These are phyloP conservation scores for Gadus macrocephalus DNA, from an alignment of 2,113 vertebrate genomes.

Conservation along the genomic window DNA sequence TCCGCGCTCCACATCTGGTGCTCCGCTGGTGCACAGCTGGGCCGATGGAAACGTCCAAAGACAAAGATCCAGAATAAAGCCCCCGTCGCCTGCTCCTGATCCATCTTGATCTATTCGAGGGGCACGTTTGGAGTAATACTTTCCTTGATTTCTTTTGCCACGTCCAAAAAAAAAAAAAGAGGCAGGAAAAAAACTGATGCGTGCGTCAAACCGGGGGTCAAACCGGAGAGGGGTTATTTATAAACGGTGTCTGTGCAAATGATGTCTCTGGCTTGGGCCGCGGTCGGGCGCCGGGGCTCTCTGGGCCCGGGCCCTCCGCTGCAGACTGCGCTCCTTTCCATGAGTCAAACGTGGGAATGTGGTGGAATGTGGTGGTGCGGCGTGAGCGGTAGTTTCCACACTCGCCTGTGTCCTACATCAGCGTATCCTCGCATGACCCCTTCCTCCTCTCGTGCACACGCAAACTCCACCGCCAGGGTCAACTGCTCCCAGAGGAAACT, in stretches of 20 bases:
- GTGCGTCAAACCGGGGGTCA: conserved; percentile 19
- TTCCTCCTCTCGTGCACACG: conserved; percentile 1
- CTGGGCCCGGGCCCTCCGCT: conserved; percentile 15
- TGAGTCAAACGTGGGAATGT: conserved; percentile 48
- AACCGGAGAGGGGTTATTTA: conserved; percentile 45
- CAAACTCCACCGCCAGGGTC: background rate
- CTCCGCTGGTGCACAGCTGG: conserved; percentile 48
- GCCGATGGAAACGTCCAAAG: conserved; percentile 43
- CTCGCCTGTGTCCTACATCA: conserved; percentile 27
- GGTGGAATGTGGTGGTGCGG: conserved; percentile 51
- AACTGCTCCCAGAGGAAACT: conserved; percentile 18
- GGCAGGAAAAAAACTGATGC: background rate
- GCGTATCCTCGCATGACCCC: conserved; percentile 64
- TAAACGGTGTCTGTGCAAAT: conserved; percentile 27
- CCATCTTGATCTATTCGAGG: conserved; percentile 72
- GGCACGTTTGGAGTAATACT: conserved; percentile 68
- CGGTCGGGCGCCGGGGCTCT: conserved; percentile 32
- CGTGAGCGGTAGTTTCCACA: conserved; percentile 59
- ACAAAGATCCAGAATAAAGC: no score
- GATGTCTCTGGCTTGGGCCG: background rate
- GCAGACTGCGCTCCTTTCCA: conserved; percentile 56
- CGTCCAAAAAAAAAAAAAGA: conserved; percentile 2
- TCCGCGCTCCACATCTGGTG: conserved; percentile 53
- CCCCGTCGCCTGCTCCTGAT: conserved; percentile 55
- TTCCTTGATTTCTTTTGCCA: conserved; percentile 66